Base-by-base conservation (phyloP, 2,113 vertebrate genomes). In the Halcyon malimbica region DNA sequence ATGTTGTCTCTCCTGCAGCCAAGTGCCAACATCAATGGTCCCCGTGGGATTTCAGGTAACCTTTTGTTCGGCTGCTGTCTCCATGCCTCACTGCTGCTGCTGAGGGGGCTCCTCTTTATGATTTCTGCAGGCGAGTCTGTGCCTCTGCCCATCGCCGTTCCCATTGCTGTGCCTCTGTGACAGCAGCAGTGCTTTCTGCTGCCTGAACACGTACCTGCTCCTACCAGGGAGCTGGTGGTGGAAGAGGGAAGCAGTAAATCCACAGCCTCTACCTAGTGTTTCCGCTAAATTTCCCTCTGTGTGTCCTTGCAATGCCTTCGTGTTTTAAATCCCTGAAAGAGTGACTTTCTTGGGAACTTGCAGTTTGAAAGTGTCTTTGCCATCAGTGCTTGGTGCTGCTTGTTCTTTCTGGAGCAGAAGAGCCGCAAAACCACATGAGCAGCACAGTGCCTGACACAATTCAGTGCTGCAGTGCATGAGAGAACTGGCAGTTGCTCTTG, bases 391-490 rank as follows among this genome's bases (percentile, higher is more conserved):
- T 37, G 44, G 51, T 75, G 88, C 46, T 46, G 35, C 57, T 84
- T 50, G 42, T 18, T 83, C 80, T 79, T 71, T 28, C 16, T 68
- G 62, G 70, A 84, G 56, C 62, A 48, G 62, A 63, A 63, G 37
- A 89, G 68, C 46, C 24, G 24, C 73, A 86, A 74, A 86, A 15
- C 29, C 19, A 23, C 44, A 16, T 67, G 24, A 91, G 80, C 57
- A 25, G 71, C 6, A 5, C 41, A 44, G 86, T 2, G 14, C 57
- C 77, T 71, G 84, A 89, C 90, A 90, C 53, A 2, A 29, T 54
- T 87, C 73, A 69, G 3, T 23, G 92, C 94, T 94, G 89, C 92
- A 94, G 87, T 37, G 87, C 94, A 85, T 76, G 74, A 76, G 31
- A 83, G 90, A 87, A n/a, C 93, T 94, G 95, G 70, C 89, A 84